Conservation (phyloP, 2,797 vertebrate genomes). For the Fratercula arctica region DNA sequence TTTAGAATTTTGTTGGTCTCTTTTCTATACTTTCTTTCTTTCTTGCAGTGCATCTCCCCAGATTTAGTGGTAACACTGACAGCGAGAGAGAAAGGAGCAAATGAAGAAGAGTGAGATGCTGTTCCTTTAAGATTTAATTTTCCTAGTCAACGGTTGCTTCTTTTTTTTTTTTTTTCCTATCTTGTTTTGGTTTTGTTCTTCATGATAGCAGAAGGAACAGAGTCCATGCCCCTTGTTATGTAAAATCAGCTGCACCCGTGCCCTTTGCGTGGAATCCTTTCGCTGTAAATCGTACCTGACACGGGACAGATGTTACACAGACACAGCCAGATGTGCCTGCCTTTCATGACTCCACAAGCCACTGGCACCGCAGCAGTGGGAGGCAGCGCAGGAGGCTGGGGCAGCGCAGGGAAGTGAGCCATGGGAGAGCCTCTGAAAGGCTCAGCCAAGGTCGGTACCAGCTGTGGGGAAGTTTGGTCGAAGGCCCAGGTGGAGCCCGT, state of each 20-base stretch:
- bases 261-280: not conserved
- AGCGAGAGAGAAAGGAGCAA: not conserved
- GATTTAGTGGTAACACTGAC: not conserved
- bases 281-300: constrained; percentile 10
- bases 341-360: not conserved
- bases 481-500: not conserved
- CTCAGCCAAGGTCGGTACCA: not conserved
- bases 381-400: not conserved
- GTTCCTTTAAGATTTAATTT: not conserved
- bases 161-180: not conserved
- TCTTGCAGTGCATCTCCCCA: not conserved
- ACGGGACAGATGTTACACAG: constrained; percentile 45
- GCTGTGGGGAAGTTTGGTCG: not conserved
- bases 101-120: not conserved
- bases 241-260: not conserved
- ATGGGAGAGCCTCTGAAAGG: not conserved
- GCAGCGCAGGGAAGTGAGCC: not conserved
- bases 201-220: not conserved
- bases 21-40: not conserved
- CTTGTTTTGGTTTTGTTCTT: not conserved
- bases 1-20: not conserved
- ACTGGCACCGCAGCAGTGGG: rapidly evolving
- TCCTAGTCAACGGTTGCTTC: not conserved
- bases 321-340: constrained; percentile 9
- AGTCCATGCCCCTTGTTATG: not conserved